Conservation (phyloP, 2,888 invertebrate species). For the Gortyna flavago region DNA sequence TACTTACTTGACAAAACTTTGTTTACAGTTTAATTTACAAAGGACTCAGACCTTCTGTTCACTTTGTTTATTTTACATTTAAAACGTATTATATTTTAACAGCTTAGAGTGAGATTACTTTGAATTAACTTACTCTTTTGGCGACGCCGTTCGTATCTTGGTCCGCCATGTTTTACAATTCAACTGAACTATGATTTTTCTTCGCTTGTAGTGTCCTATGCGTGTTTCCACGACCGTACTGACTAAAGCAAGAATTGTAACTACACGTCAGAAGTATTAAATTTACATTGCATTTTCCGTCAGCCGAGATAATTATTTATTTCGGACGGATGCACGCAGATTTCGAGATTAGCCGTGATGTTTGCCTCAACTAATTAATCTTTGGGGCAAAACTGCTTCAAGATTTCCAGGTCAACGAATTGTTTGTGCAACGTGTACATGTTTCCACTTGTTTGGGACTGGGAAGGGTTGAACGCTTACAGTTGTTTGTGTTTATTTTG, state of each 20-base stretch:
- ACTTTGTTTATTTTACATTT: slow-evolving; percentile 33
- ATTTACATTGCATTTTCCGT: slow-evolving; percentile 83
- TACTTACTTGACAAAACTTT: slow-evolving; percentile 64
- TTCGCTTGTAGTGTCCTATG: slow-evolving; percentile 25
- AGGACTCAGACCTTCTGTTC: slow-evolving; percentile 40
- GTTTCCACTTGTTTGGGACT: slow-evolving; percentile 72
- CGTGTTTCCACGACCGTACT: slow-evolving; percentile 76
- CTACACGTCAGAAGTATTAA: slow-evolving; percentile 81
- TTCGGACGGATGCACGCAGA: slow-evolving; percentile 84
- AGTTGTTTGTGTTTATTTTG: slow-evolving; percentile 65
- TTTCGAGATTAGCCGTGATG: slow-evolving; percentile 85
- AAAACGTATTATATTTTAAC: slow-evolving; percentile 25
- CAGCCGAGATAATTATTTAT: slow-evolving; percentile 84
- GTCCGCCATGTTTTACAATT: slow-evolving; percentile 70
- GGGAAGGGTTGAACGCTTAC: slow-evolving; percentile 61
- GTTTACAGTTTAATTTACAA: slow-evolving; percentile 57
- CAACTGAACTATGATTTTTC: slow-evolving; percentile 11
- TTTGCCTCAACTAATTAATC: slow-evolving; percentile 87
- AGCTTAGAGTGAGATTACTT: slow-evolving; percentile 10
- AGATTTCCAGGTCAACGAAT: slow-evolving; percentile 83
- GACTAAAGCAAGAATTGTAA: slow-evolving; percentile 75
- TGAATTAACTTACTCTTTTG: slow-evolving; percentile 76
- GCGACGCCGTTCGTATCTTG: slow-evolving; percentile 68
- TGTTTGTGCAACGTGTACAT: slow-evolving; percentile 75
- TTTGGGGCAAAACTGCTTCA: slow-evolving; percentile 77